phyloP scores from a whole-genome alignment of 2,888 invertebrate genomes.

The Lycaena phlaeas region DNA sequence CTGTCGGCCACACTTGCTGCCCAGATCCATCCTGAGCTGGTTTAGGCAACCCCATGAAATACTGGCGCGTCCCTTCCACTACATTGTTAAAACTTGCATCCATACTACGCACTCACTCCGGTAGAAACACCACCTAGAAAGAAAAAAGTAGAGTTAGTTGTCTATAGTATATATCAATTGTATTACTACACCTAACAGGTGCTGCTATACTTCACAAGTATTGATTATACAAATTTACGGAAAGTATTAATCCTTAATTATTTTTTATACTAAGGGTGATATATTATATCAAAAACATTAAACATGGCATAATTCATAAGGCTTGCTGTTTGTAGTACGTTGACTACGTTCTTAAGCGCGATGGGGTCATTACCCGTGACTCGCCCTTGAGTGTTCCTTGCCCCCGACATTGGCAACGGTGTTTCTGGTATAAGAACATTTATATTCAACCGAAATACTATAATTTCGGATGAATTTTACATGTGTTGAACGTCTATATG shows the following conservation, averaged over 20 bases:
- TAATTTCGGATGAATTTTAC: too few species aligned
- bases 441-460: too few species aligned
- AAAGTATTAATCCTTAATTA: too few species aligned
- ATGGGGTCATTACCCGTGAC: conserved; percentile 53
- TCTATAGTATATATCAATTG: too few species aligned
- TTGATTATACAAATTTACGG: too few species aligned
- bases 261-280: too few species aligned
- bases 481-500: too few species aligned
- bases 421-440: neutral
- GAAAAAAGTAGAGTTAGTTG: neutral
- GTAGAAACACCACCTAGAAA: conserved; percentile 40
- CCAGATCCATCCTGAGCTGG: conserved; percentile 54
- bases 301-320: too few species aligned
- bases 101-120: conserved; percentile 73
- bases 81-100: conserved; percentile 84
- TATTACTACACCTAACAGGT: neutral
- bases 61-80: conserved; percentile 87
- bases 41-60: conserved; percentile 84
- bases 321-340: too few species aligned
- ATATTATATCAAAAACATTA: too few species aligned
- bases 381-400: conserved; percentile 67
- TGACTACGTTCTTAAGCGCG: too few species aligned
- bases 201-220: too few species aligned
- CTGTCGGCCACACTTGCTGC: conserved; percentile 47
- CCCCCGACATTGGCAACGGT: conserved; percentile 27